Percentiles rank a stretch among this genome's conserved stretches.
phyloP scores from a whole-genome alignment of 2,888 invertebrate genomes.

The Epinotia ramella region DNA sequence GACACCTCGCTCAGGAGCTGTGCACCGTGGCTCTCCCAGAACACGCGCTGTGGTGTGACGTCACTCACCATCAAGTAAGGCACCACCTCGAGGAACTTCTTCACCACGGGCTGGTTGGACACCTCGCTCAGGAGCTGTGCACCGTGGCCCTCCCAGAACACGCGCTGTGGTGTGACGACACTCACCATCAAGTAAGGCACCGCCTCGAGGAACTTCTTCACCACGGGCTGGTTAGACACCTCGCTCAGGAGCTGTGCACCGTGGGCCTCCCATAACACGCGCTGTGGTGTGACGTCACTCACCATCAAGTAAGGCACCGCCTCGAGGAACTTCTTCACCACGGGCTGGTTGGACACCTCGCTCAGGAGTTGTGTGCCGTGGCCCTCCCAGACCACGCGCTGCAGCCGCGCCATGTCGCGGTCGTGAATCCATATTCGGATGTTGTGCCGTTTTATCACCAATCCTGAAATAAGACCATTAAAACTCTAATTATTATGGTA shows the following conservation, averaged over 20 bases:
- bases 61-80: constrained; percentile 88
- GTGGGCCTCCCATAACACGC: constrained; percentile 88
- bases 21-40: constrained; percentile 91
- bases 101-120: constrained; percentile 54
- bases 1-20: constrained; percentile 93
- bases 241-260: constrained; percentile 74
- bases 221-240: no score
- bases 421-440: constrained; percentile 98
- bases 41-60: constrained; percentile 56
- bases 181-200: constrained; percentile 96
- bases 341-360: constrained; percentile 93
- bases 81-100: constrained; percentile 95
- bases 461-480: constrained; percentile 76
- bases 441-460: constrained; percentile 93
- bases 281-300: constrained; percentile 49
- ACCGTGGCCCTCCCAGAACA: no score
- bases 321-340: constrained; percentile 93
- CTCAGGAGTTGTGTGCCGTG: constrained; percentile 93
- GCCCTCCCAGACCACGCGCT: constrained; percentile 96
- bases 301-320: constrained; percentile 98
- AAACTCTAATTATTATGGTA: no score
- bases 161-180: background rate
- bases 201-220: constrained; percentile 92
- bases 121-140: no score
- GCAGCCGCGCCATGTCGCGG: constrained; percentile 93